Base-by-base conservation (phyloP, 2,888 invertebrate species). In the Cheilosia scutellata region DNA sequence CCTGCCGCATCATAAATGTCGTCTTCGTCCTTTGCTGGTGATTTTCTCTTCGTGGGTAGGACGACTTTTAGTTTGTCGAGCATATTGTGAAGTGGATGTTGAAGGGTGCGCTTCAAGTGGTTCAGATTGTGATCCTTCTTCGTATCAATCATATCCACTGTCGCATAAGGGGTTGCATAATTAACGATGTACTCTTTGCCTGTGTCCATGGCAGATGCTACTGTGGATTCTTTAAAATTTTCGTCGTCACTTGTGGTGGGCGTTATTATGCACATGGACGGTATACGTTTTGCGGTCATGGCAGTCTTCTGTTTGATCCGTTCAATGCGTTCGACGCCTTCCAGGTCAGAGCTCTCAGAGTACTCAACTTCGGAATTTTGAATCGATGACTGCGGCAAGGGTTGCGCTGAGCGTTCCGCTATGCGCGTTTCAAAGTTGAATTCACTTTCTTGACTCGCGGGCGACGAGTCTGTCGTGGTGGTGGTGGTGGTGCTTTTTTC, bases 261-360 rank as follows among this genome's bases (percentile, higher is more conserved):
- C 16, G 97, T 97, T 63, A 97, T 97, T 2, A 97, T 97, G 92
- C 97, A 98, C 96, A 98, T 96, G 5, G 97, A 97, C 1, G 98
- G 98, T 90, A 98, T 98, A 88, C 97, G 94, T 88, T 96, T 96
- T 66, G 96, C 96, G 90, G 96, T 97, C 53, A 98, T 96, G 1
- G 96, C 96, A 0, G 97, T 98, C 93, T 97, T 98, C 53, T 95
- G 95, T 82, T 97, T 93, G 87, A 97, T 96, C 88, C 97, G 94
- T 92, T 97, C 97, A 89, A 96, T 96, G 89, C 97, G 94, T 90
- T 97, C 97, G 31, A 96, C 95, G n/a, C 96, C 97, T 93, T 97
- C 97, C 88, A 97, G 93, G 91, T 97, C 97, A 0, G 97, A 97
- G 51, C 96, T 96, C 92, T 97, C 97, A 0, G 97, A 97, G 91